A percentile compares a stretch with the other conserved stretches of the same genome.
These are phyloP conservation scores for Steinernema hermaphroditum DNA, from an alignment of 2,888 invertebrate genomes.

Conservation along the genomic window DNA sequence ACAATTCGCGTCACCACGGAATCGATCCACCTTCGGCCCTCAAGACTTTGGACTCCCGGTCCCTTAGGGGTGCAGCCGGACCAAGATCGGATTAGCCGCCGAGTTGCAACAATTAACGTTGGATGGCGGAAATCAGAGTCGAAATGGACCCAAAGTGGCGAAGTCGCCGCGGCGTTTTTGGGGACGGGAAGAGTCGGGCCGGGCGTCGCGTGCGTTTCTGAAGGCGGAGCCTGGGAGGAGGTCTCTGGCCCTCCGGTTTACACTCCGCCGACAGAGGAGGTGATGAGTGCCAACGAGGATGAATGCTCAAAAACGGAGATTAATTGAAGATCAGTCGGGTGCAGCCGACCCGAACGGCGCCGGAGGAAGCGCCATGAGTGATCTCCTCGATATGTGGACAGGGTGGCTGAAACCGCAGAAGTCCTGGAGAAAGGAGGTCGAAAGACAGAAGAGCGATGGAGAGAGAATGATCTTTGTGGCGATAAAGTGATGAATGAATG, in stretches of 20 bases:
- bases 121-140: neutral
- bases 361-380: neutral
- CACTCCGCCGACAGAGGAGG: slow-evolving; percentile 5
- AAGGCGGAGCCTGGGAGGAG: neutral
- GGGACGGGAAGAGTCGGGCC: neutral
- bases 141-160: neutral
- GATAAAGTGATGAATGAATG: no score
- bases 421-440: no score
- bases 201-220: slow-evolving; percentile 5
- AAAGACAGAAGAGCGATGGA: no score
- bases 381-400: no score
- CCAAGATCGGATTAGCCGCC: neutral
- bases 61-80: no score
- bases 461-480: no score
- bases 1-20: neutral
- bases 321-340: no score
- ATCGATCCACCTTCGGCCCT: slow-evolving; percentile 13
- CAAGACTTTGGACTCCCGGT: neutral
- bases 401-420: no score
- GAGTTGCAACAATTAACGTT: slow-evolving; percentile 24
- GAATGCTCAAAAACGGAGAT: neutral
- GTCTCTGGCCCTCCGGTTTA: neutral
- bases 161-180: slow-evolving; percentile 25
- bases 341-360: no score
- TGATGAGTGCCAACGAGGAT: slow-evolving; percentile 19